Evolutionary conservation across 2,888 invertebrate species (phyloP), one percentile per base, ranked within the genome.

Genomic region (Gymnoscelis rufifasciata): DNA sequence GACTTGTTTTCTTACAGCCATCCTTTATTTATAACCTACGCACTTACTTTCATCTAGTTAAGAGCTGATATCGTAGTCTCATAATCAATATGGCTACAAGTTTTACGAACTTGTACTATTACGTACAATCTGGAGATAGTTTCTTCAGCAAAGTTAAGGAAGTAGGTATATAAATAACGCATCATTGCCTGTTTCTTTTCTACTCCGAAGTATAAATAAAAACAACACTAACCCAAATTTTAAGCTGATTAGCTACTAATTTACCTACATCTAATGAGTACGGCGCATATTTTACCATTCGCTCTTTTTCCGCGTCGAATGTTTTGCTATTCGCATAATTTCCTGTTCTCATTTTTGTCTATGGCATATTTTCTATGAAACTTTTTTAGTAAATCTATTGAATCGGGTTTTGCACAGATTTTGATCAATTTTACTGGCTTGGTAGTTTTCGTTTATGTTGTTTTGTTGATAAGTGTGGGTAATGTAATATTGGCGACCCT

Each of bases 401-500:
- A n/a, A n/a, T n/a, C n/a, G n/a, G n/a, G n/a, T n/a, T n/a, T n/a
- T n/a, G n/a, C n/a, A n/a, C n/a, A n/a, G n/a, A n/a, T n/a, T n/a
- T n/a, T n/a, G n/a, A n/a, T n/a, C n/a, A n/a, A n/a, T n/a, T n/a
- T n/a, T n/a, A n/a, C n/a, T n/a, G n/a, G n/a, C n/a, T n/a, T n/a
- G n/a, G n/a, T n/a, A n/a, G n/a, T n/a, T n/a, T n/a, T n/a, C 19
- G 7, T 7, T 35, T 35, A 35, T n/a, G 7, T n/a, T 19, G 1
- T 10, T 35, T 35, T 1, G 15, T 35, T 23, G n/a, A 15, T 35
- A 35, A 19, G 15, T 10, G 58, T 58, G 59, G 62, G 54, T 69
- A 59, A 60, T 59, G 60, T 64, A 55, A 52, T 61, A 65, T 71
- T 79, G 78, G 79, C 78, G 53, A 45, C 55, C 60, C 58, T 74